These are phyloP conservation scores for Cydia strobilella DNA, from an alignment of 1,140 invertebrate genomes.

Conservation along the genomic window DNA sequence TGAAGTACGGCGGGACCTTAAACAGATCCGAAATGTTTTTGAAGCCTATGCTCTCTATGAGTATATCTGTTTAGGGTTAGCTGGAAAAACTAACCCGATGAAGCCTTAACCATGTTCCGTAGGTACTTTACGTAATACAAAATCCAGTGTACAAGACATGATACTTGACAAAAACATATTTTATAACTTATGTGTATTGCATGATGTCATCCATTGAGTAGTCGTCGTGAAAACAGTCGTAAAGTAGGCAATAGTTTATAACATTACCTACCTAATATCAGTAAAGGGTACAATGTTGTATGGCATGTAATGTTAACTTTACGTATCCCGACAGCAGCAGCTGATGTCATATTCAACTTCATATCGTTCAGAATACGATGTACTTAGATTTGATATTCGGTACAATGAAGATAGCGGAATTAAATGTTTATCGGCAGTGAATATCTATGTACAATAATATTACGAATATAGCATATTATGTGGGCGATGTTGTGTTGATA, in stretches of 20 bases:
- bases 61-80: too few relatives aligned
- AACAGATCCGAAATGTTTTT: too few relatives aligned
- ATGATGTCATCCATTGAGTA: conserved; percentile 1
- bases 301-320: neutral
- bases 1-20: too few relatives aligned
- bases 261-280: neutral
- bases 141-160: too few relatives aligned
- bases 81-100: too few relatives aligned
- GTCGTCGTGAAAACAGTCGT: neutral
- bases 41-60: too few relatives aligned
- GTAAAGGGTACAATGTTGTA: conserved; percentile 9
- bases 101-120: too few relatives aligned
- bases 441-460: too few relatives aligned
- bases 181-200: neutral
- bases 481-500: conserved; percentile 16
- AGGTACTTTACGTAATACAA: too few relatives aligned
- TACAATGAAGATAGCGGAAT: conserved; percentile 16
- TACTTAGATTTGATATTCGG: neutral
- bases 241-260: neutral
- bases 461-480: conserved; percentile 4
- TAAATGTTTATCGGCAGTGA: neutral
- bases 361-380: neutral
- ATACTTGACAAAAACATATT: neutral
- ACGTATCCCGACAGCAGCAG: neutral
- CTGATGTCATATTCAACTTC: conserved; percentile 16